phyloP scores from a whole-genome alignment of 23 tunicate genomes.

The Trididemnum miniatum region DNA sequence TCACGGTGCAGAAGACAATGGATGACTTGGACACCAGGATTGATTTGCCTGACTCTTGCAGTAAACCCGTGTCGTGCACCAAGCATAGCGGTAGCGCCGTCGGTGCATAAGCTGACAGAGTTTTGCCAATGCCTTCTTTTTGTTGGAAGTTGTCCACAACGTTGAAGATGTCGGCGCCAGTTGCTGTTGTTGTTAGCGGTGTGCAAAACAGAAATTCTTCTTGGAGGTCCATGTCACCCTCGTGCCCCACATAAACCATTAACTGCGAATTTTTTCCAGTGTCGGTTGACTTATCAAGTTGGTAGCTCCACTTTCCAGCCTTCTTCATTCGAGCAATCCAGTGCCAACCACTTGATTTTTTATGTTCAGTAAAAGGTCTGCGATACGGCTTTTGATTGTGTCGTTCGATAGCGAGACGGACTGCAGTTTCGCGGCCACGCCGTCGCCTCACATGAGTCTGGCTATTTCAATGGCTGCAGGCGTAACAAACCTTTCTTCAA shows the following conservation, averaged over 20 bases:
- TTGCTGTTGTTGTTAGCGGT: slow-evolving; percentile 43
- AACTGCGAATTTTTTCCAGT: slow-evolving; percentile 53
- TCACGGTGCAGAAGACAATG: no score
- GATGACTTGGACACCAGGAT: no score
- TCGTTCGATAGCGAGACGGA: slow-evolving; percentile 69
- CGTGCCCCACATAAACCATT: no score
- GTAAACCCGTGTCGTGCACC: slow-evolving; percentile 52
- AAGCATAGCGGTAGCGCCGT: slow-evolving; percentile 70
- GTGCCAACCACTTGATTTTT: slow-evolving; percentile 42
- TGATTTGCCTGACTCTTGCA: no score
- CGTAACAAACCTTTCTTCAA: slow-evolving; percentile 48
- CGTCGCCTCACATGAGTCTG: slow-evolving; percentile 68
- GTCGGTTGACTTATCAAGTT: slow-evolving; percentile 60
- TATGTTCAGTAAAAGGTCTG: slow-evolving; percentile 48
- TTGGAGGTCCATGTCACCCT: slow-evolving; percentile 58
- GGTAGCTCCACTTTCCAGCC: no score
- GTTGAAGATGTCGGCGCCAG: no score
- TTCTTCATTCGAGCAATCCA: slow-evolving; percentile 27
- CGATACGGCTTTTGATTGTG: slow-evolving; percentile 50
- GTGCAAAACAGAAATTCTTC: slow-evolving; percentile 64
- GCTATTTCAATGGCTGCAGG: slow-evolving; percentile 70
- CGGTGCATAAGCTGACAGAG: slow-evolving; percentile 59
- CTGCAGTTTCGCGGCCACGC: slow-evolving; percentile 78
- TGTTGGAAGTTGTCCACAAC: no score
- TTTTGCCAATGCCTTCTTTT: slow-evolving; percentile 56